A percentile compares a stretch with the other conserved stretches of the same genome.
These are phyloP conservation scores for Sympetrum striolatum DNA, from an alignment of 2,888 invertebrate genomes.

Conservation along the genomic window DNA sequence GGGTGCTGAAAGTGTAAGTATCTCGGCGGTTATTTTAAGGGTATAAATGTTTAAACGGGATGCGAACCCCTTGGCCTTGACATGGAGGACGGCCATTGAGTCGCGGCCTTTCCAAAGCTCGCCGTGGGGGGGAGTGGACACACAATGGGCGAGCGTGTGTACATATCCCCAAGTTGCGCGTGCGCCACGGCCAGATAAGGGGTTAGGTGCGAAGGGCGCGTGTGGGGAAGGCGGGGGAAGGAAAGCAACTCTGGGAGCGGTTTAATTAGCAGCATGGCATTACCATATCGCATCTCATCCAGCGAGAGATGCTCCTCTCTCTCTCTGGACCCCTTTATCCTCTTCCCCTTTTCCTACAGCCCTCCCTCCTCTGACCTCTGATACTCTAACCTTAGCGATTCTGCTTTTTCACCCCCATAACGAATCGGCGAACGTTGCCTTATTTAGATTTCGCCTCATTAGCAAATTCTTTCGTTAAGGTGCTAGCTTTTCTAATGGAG, in stretches of 20 bases:
- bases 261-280: constrained; percentile 19
- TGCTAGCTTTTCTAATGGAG: no score
- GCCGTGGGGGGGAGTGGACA: neutral
- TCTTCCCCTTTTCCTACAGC: neutral
- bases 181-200: constrained; percentile 30
- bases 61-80: neutral
- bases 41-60: no score
- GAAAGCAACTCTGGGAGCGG: constrained; percentile 20
- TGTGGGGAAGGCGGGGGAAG: constrained; percentile 3
- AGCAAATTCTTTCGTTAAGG: no score
- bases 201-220: constrained; percentile 48
- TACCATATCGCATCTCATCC: constrained; percentile 22
- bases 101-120: neutral
- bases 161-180: neutral
- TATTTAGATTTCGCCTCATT: no score
- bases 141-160: neutral
- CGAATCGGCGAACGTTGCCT: neutral
- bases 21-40: no score
- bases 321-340: neutral
- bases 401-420: neutral
- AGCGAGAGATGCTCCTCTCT: neutral
- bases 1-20: no score
- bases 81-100: neutral
- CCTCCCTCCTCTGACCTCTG: neutral
- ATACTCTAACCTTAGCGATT: neutral